Evolutionary conservation across 2,113 vertebrate species (phyloP), one percentile per base, ranked within the genome.

Genomic region (Saccopteryx bilineata): DNA sequence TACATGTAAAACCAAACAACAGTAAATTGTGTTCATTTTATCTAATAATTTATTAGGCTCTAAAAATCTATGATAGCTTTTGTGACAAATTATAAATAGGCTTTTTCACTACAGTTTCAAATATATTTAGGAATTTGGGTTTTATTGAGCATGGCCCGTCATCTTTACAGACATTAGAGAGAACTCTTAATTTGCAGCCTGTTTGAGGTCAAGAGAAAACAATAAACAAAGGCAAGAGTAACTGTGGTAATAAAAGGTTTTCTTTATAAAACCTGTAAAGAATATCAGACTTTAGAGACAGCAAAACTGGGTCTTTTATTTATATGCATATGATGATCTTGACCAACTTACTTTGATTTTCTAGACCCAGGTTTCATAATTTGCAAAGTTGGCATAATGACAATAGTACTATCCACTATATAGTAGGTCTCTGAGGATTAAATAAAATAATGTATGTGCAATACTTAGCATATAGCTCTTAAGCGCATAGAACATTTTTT

Each of bases 271-370:
- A 88, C 19, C 12, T 56, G 14, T 39, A 39, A 39, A 39, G 39
- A 39, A 39, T 39, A 39, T 39, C 39, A 39, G 39, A 39, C 19
- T 83, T 86, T 54, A 84, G 23, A 90, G 46, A 75, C 9, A 79
- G 46, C 3, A 76, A 54, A 46, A 18, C 14, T 78, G 31, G 48
- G 8, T 88, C 50, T 93, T 88, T 15, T 48, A 71, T 61, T 86
- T 82, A 54, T 26, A 78, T 24, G 21, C 14, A 6, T 60, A 5
- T 91, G 69, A 66, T 78, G 69, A 61, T 78, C 54, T 89, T 76
- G 39, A 87, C 39, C 13, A 63, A 72, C 9, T 87, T 56, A 76
- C 14, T 95, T 82, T 68, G 71, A 86, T 90, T 84, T 83, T 89
- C 39, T 75, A 75, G 84, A 56, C 10, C 14, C 5, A 61, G 61